Evolutionary conservation across 2,113 vertebrate genomes (phyloP).

Genomic region (Dendrocopos noguchii): DNA sequence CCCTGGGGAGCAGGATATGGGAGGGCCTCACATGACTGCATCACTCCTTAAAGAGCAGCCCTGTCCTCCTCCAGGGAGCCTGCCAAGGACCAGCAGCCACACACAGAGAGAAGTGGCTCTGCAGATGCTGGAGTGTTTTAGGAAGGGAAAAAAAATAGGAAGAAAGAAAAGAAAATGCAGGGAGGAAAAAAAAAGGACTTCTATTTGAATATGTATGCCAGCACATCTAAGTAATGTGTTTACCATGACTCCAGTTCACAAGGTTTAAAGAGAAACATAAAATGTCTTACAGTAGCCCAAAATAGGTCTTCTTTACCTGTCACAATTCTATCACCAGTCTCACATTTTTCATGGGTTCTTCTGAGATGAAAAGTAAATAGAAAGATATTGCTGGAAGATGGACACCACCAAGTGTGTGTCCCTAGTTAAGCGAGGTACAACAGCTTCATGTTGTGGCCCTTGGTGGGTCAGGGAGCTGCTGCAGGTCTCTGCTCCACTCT

Average conservation of each 20-base stretch:
- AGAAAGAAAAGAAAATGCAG: too few relatives aligned
- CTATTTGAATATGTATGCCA: neutral
- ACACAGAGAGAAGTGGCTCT: neutral
- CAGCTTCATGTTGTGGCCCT: neutral
- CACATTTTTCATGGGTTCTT: conserved; percentile 23
- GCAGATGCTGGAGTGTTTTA: neutral
- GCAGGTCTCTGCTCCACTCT: neutral
- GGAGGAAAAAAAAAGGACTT: neutral
- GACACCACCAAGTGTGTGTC: fast-evolving
- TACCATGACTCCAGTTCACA: neutral
- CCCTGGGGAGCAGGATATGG: neutral
- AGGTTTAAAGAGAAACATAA: neutral
- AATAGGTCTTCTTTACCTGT: conserved; percentile 45
- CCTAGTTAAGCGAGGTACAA: neutral
- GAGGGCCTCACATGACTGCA: neutral
- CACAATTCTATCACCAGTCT: conserved; percentile 32
- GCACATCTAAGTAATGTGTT: conserved; percentile 6
- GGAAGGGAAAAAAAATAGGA: neutral
- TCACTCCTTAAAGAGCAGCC: neutral
- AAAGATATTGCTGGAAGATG: neutral
- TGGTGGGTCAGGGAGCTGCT: neutral
- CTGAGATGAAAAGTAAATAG: conserved; percentile 50
- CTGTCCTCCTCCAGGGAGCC: neutral
- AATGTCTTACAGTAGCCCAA: conserved; percentile 21
- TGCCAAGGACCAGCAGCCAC: neutral